Percentiles rank a stretch among this genome's conserved stretches.
Evolutionary conservation across 1,140 invertebrate species (phyloP).

Genomic region (Diploscapter pachys): DNA sequence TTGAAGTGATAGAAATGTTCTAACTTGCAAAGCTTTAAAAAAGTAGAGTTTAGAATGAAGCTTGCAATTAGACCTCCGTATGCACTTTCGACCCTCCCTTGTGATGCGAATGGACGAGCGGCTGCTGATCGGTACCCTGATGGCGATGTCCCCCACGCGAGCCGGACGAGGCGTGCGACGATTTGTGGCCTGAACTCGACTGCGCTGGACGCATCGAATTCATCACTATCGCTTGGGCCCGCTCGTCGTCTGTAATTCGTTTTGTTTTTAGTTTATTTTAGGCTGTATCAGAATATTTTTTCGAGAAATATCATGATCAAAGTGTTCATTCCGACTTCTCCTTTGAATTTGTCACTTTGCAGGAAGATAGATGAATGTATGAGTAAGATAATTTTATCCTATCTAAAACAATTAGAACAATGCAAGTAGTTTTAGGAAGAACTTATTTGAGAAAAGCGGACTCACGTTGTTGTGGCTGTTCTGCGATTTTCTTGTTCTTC

Average conservation of each 20-base stretch:
- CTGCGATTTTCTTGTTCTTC: background rate
- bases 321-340: too few relatives aligned
- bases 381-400: too few relatives aligned
- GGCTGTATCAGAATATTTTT: too few relatives aligned
- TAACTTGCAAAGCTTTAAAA: background rate
- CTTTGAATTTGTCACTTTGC: background rate
- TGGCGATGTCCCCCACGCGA: conserved; percentile 3
- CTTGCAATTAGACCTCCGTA: conserved; percentile 5
- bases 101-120: background rate
- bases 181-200: background rate
- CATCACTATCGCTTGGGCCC: conserved; percentile 48
- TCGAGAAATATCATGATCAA: too few relatives aligned
- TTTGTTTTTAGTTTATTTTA: background rate
- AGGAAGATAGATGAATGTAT: too few relatives aligned
- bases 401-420: too few relatives aligned
- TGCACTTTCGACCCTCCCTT: conserved; percentile 12
- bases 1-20: too few relatives aligned
- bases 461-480: background rate
- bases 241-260: conserved; percentile 19
- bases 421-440: too few relatives aligned
- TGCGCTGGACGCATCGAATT: conserved; percentile 39
- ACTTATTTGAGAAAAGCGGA: too few relatives aligned
- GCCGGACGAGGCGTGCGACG: too few relatives aligned
- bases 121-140: conserved; percentile 13
- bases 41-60: background rate